Base-by-base conservation (phyloP, 2,888 invertebrate genomes). In the Himalopsyche kuldschensis region DNA sequence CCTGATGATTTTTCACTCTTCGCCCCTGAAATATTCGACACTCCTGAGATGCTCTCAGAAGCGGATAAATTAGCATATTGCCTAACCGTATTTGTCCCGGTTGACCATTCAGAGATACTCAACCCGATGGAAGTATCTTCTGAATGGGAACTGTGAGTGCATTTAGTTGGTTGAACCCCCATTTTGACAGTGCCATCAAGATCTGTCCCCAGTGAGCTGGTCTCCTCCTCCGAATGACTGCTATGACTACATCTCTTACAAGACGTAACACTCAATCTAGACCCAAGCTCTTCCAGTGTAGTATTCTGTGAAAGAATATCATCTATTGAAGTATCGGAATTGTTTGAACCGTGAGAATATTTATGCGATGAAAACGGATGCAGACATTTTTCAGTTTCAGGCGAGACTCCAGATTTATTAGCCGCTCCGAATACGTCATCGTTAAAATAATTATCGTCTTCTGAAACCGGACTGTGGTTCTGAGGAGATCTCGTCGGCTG, bases 91-190 rank as follows among this genome's bases (percentile, higher is more conserved):
- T 96, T 96, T 0, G 96, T 96, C 80, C 96, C 96, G 48, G 96
- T 96, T 0, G 96, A 96, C 96, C 96, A 97, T 88, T 97, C 97
- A 3, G 96, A 96, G 88, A 96, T 94, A 88, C 96, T 96, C 41
- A 97, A 90, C 24, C 96, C 96, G 88, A 96, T 95, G 0, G 97
- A 97, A 0, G 97, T 97, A 87, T 97, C 97, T 89, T 97, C 96
- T 6, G 96, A 96, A 89, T 96, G 96, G 0, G 96, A 95, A 87
- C 96, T 95, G 87, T 96, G 95, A 0, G 96, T 96, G 88, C 96
- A 96, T 88, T 95, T 96, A 88, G 95, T 95, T 85, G 94, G 95
- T 87, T 95, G 95, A 27, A 96, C 89, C 1, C 95, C 96, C 88
- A 95, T 94, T 89, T 95, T 94, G 0, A 96, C 96, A 0, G 96